Evolutionary conservation across 2,113 vertebrate species (phyloP).

Genomic region (Caretta caretta): DNA sequence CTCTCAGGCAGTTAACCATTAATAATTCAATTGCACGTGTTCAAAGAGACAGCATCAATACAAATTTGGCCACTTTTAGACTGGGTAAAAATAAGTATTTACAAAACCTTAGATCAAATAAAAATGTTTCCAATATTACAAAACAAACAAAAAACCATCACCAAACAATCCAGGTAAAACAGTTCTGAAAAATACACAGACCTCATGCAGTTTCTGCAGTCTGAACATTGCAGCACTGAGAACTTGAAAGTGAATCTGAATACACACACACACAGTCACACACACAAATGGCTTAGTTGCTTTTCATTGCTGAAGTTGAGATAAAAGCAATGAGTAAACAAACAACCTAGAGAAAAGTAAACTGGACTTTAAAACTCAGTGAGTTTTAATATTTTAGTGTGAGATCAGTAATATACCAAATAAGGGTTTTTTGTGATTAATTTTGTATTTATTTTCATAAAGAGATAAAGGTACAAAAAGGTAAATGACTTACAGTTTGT

Average conservation of each 20-base stretch:
- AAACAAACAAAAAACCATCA: neutral
- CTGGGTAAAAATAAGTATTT: neutral
- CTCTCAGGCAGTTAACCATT: neutral
- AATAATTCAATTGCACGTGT: neutral
- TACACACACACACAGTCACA: neutral
- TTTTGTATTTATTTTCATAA: neutral
- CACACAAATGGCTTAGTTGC: neutral
- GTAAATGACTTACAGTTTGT: neutral
- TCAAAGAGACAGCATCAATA: neutral
- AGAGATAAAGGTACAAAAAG: neutral
- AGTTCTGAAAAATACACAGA: neutral
- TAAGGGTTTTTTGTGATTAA: neutral
- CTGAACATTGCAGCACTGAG: neutral
- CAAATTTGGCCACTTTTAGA: neutral
- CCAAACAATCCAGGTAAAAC: neutral
- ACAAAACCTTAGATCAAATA: neutral
- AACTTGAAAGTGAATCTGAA: neutral
- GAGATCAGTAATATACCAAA: neutral
- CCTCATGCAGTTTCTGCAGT: neutral
- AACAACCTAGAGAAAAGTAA: neutral
- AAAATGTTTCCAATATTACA: neutral
- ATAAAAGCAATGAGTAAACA: neutral
- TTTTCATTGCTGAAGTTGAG: slow-evolving; percentile 25
- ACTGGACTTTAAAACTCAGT: neutral
- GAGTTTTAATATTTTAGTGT: neutral